Conservation (phyloP, 1,140 invertebrate genomes). For the Saccostrea cuccullata region DNA sequence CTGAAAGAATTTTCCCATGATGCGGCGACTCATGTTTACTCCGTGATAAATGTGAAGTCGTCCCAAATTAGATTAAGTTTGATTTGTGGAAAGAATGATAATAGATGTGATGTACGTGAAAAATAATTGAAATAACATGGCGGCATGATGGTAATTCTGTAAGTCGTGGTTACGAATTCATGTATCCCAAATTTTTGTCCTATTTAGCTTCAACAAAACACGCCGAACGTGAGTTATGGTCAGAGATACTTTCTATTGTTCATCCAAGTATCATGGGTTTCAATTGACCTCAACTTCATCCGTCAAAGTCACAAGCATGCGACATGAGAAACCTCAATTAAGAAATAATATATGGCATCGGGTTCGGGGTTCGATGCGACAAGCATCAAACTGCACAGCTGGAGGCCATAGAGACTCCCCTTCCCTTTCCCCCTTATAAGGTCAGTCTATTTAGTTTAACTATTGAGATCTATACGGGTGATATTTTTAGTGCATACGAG, state of each 20-base stretch:
- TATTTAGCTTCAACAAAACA: constrained; percentile 42
- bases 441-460: constrained; percentile 15
- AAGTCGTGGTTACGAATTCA: constrained; percentile 44
- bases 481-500: constrained; percentile 16
- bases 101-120: constrained; percentile 35
- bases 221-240: constrained; percentile 39
- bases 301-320: constrained; percentile 47
- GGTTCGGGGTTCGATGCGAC: constrained; percentile 35
- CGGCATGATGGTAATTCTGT: background rate
- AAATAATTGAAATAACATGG: constrained; percentile 31
- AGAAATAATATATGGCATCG: constrained; percentile 52
- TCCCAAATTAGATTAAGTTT: constrained; percentile 32
- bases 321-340: constrained; percentile 58
- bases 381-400: constrained; percentile 40
- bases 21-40: background rate
- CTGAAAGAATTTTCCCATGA: constrained; percentile 20
- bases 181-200: constrained; percentile 29
- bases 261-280: constrained; percentile 46
- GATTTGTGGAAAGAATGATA: constrained; percentile 37
- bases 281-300: constrained; percentile 48
- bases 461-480: constrained; percentile 41
- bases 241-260: constrained; percentile 46
- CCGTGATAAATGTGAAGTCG: constrained; percentile 6
- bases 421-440: background rate
- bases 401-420: constrained; percentile 22